Percentiles rank a stretch among this genome's conserved stretches.
Evolutionary conservation across 2,888 invertebrate genomes (phyloP).

Genomic region (Chloroclysta siterata): DNA sequence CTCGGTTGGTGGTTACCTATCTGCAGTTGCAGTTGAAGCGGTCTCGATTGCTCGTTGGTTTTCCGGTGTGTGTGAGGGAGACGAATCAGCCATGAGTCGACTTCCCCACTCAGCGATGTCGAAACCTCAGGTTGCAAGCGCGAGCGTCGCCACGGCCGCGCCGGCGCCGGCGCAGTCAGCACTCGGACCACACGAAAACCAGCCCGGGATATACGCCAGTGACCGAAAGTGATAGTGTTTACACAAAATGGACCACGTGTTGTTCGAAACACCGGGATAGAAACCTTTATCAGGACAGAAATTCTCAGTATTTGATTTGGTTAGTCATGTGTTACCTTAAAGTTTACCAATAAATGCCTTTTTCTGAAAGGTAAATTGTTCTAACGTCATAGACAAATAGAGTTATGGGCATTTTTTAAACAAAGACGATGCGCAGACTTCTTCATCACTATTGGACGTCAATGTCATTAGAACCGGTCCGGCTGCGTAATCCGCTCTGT

Average conservation of each 20-base stretch:
- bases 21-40: slow-evolving; percentile 54
- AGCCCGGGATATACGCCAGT: slow-evolving; percentile 52
- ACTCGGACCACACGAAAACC: slow-evolving; percentile 62
- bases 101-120: slow-evolving; percentile 69
- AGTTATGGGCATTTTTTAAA: slow-evolving; percentile 25
- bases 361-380: slow-evolving; percentile 2
- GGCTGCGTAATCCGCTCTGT: slow-evolving; percentile 41
- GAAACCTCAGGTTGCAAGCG: slow-evolving; percentile 76
- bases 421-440: slow-evolving; percentile 37
- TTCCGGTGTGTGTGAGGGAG: slow-evolving; percentile 59
- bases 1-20: slow-evolving; percentile 31
- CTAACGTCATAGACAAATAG: neutral
- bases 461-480: slow-evolving; percentile 51
- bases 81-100: slow-evolving; percentile 51
- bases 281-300: slow-evolving; percentile 19
- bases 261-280: slow-evolving; percentile 50
- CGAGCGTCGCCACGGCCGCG: slow-evolving; percentile 52
- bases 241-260: slow-evolving; percentile 56
- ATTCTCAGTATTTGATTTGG: slow-evolving; percentile 33
- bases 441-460: slow-evolving; percentile 35
- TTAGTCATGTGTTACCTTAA: slow-evolving; percentile 30
- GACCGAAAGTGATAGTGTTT: slow-evolving; percentile 75
- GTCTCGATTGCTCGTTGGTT: slow-evolving; percentile 49
- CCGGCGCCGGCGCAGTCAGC: slow-evolving; percentile 48
- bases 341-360: neutral